These are phyloP conservation scores for Helicoverpa armigera DNA, from an alignment of 1,140 invertebrate genomes.

Conservation along the genomic window DNA sequence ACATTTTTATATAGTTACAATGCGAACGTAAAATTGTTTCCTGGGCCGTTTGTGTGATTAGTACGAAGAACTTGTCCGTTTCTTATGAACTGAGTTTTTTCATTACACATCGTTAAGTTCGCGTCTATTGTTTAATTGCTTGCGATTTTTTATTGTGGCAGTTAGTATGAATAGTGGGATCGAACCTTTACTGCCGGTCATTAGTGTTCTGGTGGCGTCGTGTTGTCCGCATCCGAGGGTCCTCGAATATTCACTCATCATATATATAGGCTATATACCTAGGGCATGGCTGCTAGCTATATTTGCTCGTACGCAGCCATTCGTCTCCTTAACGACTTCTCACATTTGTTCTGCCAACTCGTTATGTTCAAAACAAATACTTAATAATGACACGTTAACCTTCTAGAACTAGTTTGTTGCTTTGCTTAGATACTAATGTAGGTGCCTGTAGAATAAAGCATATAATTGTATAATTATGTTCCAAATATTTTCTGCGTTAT, in stretches of 20 bases:
- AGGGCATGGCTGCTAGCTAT: not conserved
- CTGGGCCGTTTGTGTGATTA: slow-evolving; percentile 32
- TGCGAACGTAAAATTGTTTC: slow-evolving; percentile 34
- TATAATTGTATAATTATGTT: no score
- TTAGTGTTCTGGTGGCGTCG: slow-evolving; percentile 4
- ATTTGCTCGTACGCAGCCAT: slow-evolving; percentile 50
- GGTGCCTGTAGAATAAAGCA: not conserved
- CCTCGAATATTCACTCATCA: not conserved
- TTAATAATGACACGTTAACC: slow-evolving; percentile 25
- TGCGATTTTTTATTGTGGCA: slow-evolving; percentile 26
- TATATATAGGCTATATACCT: not conserved
- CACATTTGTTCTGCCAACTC: slow-evolving; percentile 52
- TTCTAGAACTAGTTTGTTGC: not conserved
- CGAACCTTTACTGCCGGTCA: slow-evolving; percentile 29
- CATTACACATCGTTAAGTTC: slow-evolving; percentile 30
- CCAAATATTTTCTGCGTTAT: no score
- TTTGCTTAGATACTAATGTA: not conserved
- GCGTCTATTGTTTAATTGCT: slow-evolving; percentile 43
- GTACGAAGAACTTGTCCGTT: not conserved
- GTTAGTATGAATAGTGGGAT: slow-evolving; percentile 36
- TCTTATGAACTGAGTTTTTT: slow-evolving; percentile 15
- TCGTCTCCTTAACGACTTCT: slow-evolving; percentile 61
- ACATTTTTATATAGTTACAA: slow-evolving; percentile 21
- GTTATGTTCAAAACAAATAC: slow-evolving; percentile 44
- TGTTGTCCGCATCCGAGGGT: slow-evolving; percentile 5